Evolutionary conservation across 2,113 vertebrate genomes (phyloP).

Genomic region (Labeo catla): DNA sequence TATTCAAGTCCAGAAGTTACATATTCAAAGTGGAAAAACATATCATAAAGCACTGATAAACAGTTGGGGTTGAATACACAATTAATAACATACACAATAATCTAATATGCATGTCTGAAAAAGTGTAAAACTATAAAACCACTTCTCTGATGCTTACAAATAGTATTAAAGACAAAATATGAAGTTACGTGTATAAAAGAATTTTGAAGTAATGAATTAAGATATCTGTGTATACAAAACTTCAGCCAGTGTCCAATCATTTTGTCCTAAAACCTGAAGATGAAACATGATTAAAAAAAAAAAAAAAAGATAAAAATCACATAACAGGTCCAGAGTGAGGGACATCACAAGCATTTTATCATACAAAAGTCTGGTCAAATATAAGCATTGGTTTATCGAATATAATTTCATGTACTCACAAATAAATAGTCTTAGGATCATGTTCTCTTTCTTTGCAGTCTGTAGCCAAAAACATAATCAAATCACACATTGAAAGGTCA

Average conservation of each 20-base stretch:
- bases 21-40: too few species aligned
- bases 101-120: too few species aligned
- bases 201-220: neutral
- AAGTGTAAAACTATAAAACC: too few species aligned
- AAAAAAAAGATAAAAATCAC: too few species aligned
- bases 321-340: fast-evolving
- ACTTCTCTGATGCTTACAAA: too few species aligned
- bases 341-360: neutral
- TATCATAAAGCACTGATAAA: too few species aligned
- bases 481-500: neutral
- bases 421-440: neutral
- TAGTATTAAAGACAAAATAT: neutral
- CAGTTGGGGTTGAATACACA: too few species aligned
- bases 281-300: too few species aligned
- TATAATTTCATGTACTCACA: neutral
- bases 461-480: neutral
- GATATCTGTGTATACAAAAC: neutral
- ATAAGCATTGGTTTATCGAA: neutral
- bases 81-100: too few species aligned
- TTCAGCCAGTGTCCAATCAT: neutral
- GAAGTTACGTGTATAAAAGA: neutral
- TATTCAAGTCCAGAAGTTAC: too few species aligned
- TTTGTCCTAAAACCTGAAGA: neutral
- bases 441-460: neutral
- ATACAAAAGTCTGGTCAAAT: neutral